Conservation (phyloP, 2,797 vertebrate species). For the Mionectes olivaceus region DNA sequence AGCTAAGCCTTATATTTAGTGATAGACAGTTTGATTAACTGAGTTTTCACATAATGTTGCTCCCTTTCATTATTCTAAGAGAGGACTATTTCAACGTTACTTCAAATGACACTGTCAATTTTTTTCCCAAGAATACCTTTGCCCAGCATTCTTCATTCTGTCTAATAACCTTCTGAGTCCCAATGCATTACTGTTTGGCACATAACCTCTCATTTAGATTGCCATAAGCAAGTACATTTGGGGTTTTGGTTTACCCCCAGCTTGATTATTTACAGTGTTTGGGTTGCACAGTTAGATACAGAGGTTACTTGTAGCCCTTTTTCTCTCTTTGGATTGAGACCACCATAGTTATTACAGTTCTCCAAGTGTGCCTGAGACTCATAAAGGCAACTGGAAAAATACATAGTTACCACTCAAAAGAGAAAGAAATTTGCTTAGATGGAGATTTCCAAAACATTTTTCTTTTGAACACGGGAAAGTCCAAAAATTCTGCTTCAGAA, state of each 20-base stretch:
- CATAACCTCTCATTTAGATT: neutral
- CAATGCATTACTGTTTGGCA: neutral
- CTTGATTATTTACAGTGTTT: neutral
- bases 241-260: neutral
- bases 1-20: neutral
- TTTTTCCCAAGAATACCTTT: neutral
- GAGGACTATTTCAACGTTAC: neutral
- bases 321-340: neutral
- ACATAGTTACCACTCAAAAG: neutral
- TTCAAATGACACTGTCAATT: neutral
- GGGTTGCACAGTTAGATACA: neutral
- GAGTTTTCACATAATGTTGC: neutral
- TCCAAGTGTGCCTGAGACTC: neutral
- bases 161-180: neutral
- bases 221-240: neutral
- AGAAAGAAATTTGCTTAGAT: neutral
- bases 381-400: neutral
- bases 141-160: neutral
- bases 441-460: neutral
- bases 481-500: neutral
- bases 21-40: constrained; percentile 28
- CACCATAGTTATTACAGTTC: neutral
- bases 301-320: neutral
- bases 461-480: neutral
- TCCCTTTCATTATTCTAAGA: neutral